phyloP scores from a whole-genome alignment of 2,797 vertebrate species.

The Trichosurus vulpecula region DNA sequence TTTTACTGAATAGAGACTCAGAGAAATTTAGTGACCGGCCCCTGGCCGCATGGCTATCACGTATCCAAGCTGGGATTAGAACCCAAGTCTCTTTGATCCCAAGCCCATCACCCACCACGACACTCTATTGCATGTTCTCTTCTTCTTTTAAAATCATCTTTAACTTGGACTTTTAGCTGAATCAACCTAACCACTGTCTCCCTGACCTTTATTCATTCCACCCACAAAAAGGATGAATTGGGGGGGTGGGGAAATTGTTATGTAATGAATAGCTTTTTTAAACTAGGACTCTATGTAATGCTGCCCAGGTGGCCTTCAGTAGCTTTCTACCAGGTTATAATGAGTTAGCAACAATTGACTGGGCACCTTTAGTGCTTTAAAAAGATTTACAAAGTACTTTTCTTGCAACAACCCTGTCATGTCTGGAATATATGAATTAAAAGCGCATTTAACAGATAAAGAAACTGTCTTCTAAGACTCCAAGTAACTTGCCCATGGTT shows the following conservation, averaged over 20 bases:
- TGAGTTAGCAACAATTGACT: neutral
- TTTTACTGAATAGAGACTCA: neutral
- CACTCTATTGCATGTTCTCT: neutral
- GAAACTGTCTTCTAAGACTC: neutral
- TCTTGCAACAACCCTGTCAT: neutral
- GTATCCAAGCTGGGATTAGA: neutral
- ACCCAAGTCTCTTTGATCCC: neutral
- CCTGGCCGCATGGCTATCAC: neutral
- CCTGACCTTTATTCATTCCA: neutral
- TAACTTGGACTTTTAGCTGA: neutral
- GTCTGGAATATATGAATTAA: neutral
- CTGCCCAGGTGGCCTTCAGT: neutral
- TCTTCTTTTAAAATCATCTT: neutral
- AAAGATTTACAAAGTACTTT: neutral
- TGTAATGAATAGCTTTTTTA: neutral
- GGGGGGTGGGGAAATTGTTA: neutral
- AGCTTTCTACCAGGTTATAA: neutral
- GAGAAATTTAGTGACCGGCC: neutral
- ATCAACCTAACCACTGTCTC: neutral
- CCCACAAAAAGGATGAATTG: neutral
- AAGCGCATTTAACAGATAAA: neutral
- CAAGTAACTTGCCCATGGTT: neutral
- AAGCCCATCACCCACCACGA: neutral
- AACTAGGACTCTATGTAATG: neutral
- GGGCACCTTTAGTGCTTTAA: no score